Conservation (phyloP, 2,888 invertebrate genomes). For the Drosophila cracens region DNA sequence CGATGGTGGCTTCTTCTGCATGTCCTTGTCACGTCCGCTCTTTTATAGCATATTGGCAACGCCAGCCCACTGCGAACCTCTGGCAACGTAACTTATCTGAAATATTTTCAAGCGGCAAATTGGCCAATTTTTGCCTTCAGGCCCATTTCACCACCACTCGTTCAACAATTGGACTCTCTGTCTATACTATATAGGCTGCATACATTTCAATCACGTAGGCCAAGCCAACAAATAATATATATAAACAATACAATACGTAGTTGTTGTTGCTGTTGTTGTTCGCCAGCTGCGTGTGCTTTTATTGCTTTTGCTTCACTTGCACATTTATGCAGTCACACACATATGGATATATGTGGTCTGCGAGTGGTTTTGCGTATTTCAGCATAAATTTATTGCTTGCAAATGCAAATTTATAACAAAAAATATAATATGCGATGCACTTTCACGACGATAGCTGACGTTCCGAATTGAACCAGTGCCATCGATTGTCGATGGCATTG, state of each 20-base stretch:
- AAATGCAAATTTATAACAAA: slow-evolving; percentile 40
- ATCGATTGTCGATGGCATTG: slow-evolving; percentile 27
- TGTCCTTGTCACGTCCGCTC: slow-evolving; percentile 74
- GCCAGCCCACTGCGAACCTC: slow-evolving; percentile 56
- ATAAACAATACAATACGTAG: slow-evolving; percentile 49
- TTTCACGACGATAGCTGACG: slow-evolving; percentile 38
- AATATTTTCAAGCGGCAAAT: slow-evolving; percentile 34
- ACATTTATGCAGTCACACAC: slow-evolving; percentile 10
- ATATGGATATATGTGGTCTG: background rate
- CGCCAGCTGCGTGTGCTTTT: slow-evolving; percentile 34
- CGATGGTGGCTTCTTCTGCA: slow-evolving; percentile 43
- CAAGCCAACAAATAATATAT: slow-evolving; percentile 42
- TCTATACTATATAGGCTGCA: slow-evolving; percentile 28
- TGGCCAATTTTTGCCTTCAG: slow-evolving; percentile 40
- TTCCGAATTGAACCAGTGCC: slow-evolving; percentile 35
- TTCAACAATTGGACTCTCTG: slow-evolving; percentile 37
- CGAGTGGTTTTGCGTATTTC: slow-evolving; percentile 4
- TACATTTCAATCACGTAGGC: slow-evolving; percentile 77
- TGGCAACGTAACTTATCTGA: slow-evolving; percentile 33
- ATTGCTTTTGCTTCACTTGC: slow-evolving; percentile 10
- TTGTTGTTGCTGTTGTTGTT: slow-evolving; percentile 39
- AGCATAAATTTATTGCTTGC: slow-evolving; percentile 20
- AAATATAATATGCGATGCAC: slow-evolving; percentile 47
- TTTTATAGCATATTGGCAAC: slow-evolving; percentile 47
- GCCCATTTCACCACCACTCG: slow-evolving; percentile 49